phyloP scores from a whole-genome alignment of 1,140 invertebrate genomes.

The Brachionus sp. region DNA sequence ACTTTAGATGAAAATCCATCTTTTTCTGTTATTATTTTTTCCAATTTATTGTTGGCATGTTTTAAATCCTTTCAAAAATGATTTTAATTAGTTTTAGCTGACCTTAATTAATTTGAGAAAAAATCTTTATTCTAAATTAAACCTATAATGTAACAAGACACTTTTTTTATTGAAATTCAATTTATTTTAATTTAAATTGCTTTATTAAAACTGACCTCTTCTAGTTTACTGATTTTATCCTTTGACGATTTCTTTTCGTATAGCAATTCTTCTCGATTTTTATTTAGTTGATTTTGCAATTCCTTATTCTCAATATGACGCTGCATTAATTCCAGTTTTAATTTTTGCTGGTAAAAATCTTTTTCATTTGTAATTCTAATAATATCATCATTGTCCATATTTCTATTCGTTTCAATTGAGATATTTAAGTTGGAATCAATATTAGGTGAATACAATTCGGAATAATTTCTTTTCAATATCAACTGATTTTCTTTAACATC shows the following conservation, averaged over 20 bases:
- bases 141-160: background rate
- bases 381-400: background rate
- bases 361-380: background rate
- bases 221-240: conserved; percentile 20
- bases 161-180: background rate
- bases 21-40: conserved; percentile 12
- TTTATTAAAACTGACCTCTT: conserved; percentile 25
- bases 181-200: background rate
- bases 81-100: background rate
- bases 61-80: background rate
- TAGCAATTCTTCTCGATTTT: conserved; percentile 4
- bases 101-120: background rate
- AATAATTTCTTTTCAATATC: background rate
- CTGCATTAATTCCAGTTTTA: background rate
- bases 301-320: background rate
- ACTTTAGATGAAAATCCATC: background rate
- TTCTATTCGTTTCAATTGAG: background rate
- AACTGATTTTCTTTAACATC: background rate
- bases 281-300: background rate
- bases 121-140: background rate
- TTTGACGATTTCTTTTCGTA: background rate
- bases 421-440: background rate
- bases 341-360: background rate
- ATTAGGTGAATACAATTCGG: background rate
- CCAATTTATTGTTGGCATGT: background rate